Base-by-base conservation (phyloP, 2,888 invertebrate species). In the Drosophila setosimentum region DNA sequence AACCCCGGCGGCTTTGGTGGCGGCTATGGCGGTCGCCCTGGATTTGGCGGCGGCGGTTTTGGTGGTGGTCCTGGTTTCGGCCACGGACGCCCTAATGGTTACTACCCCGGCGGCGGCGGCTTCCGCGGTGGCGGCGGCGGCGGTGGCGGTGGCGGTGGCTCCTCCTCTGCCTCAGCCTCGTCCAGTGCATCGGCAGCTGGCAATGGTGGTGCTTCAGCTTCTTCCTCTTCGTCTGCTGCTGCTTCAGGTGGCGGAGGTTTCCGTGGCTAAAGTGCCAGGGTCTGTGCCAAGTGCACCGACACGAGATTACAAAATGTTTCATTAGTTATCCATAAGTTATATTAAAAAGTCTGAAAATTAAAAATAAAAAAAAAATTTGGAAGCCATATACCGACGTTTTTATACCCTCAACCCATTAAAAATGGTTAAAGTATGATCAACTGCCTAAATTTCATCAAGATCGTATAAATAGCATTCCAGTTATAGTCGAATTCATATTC, bases 301-400 rank as follows among this genome's bases (percentile, higher is more conserved):
- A 21, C 11, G 49, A 73, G 65, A 63, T 69, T 66, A 66, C 24
- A 77, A 58, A 69, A 54, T 32, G 18, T 32, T 48, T 18, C 13
- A 5, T 37, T 27, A 66, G 66, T 35, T 66, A 51, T 10, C 24
- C 11, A n/a, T 55, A 51, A 59, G 16, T 57, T 69, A 66, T 45
- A 21, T 50, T 63, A 66, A 67, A 68, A 66, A 73, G 54, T 60
- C 65, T 69, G 61, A 78, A 78, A 72, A 63, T 21, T 57, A 55
- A 13, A 61, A 32, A 30, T 13, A 54, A 71, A 53, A 63, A 42
- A 54, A 37, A 63, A 42, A 13, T n/a, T 2, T 8, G 2, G 3
- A 37, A 32, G 11, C 3, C 8, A 30, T 30, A 24, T 3, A 21
- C 0, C 6, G 18, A 35, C 2, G 6, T 4, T 37, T 37, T n/a